Percentiles rank a stretch among this genome's conserved stretches.
phyloP scores from a whole-genome alignment of 2,797 vertebrate species.

The Emydoidea blandingii region DNA sequence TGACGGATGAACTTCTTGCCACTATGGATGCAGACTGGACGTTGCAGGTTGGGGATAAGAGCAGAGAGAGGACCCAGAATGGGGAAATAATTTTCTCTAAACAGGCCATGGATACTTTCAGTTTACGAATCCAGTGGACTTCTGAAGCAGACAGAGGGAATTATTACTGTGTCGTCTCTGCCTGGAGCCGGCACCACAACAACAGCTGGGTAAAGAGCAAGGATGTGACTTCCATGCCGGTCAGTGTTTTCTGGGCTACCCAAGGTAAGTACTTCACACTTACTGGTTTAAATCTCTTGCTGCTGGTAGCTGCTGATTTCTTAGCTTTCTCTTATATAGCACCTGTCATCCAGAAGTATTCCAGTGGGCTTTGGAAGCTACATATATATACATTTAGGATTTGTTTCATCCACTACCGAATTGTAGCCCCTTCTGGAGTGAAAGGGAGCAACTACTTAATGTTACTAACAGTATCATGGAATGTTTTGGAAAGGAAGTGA shows the following conservation, averaged over 20 bases:
- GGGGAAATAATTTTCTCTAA: slow-evolving; percentile 87
- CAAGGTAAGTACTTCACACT: slow-evolving; percentile 79
- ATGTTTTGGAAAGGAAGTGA: background rate
- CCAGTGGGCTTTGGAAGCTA: background rate
- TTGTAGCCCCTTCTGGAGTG: background rate
- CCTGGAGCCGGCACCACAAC: slow-evolving; percentile 81
- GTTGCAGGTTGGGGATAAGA: slow-evolving; percentile 79
- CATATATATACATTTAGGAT: background rate
- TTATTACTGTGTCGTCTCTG: slow-evolving; percentile 84
- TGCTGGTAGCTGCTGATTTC: background rate
- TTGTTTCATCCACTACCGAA: background rate
- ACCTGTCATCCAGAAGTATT: background rate
- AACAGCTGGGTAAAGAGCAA: slow-evolving; percentile 83
- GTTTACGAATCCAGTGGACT: slow-evolving; percentile 89
- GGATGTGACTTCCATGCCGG: slow-evolving; percentile 79
- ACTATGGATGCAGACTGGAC: slow-evolving; percentile 88
- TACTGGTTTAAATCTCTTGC: background rate
- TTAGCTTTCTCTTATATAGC: background rate
- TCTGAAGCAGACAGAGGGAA: slow-evolving; percentile 82
- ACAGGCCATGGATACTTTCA: slow-evolving; percentile 84
- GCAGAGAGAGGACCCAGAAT: slow-evolving; percentile 81
- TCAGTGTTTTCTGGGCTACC: slow-evolving; percentile 81
- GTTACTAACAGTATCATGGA: background rate
- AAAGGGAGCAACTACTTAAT: background rate
- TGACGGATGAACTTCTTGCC: slow-evolving; percentile 77